These are phyloP conservation scores for Sinocyclocheilus anophthalmus DNA, from an alignment of 2,113 vertebrate genomes.

Conservation along the genomic window DNA sequence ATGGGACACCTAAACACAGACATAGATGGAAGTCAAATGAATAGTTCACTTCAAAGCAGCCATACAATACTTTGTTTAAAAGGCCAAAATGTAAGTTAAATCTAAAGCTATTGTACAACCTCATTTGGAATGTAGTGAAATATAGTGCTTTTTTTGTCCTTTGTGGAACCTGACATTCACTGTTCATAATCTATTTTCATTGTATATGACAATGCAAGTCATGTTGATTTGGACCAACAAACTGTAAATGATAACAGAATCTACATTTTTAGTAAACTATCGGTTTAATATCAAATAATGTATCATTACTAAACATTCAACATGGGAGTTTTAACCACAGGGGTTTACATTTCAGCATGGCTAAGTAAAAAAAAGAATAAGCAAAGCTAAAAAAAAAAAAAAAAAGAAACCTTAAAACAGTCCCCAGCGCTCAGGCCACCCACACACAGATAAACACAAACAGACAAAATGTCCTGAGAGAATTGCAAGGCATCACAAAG, in stretches of 20 bases:
- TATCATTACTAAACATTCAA: neutral
- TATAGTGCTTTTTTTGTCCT: neutral
- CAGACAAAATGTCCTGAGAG: neutral
- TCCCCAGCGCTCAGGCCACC: too few species aligned
- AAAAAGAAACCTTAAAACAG: neutral
- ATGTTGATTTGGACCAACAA: neutral
- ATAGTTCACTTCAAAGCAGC: neutral
- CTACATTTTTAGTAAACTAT: neutral
- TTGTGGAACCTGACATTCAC: neutral
- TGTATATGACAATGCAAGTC: neutral
- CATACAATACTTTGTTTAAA: neutral
- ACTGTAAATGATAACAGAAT: neutral
- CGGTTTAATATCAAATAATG: neutral
- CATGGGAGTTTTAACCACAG: neutral
- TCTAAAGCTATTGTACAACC: neutral
- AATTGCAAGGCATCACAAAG: neutral
- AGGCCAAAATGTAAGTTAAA: neutral
- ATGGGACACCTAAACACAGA: constrained; percentile 69
- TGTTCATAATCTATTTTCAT: neutral
- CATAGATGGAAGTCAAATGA: neutral
- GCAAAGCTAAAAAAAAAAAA: neutral
- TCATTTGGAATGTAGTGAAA: neutral
- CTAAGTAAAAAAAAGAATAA: neutral
- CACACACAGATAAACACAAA: constrained; percentile 12
- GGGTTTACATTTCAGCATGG: constrained; percentile 2